Conservation (phyloP, 2,888 invertebrate genomes). For the Lepetodrilus schrolli region DNA sequence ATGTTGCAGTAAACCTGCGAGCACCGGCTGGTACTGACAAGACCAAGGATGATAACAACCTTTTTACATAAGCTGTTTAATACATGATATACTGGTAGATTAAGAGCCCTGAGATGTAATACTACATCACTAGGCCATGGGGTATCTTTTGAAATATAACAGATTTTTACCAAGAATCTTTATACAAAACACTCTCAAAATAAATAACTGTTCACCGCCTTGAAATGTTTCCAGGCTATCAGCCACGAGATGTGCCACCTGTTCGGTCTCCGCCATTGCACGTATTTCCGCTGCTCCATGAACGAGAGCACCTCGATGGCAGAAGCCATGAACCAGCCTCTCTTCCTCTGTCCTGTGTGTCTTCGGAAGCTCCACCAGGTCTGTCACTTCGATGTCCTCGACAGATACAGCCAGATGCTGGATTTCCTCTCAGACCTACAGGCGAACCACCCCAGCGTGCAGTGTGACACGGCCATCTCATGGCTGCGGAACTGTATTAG, state of each 20-base stretch:
- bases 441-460: slow-evolving; percentile 46
- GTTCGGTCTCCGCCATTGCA: slow-evolving; percentile 69
- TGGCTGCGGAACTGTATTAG: slow-evolving; percentile 53
- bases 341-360: slow-evolving; percentile 73
- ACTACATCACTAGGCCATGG: too few species aligned
- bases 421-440: slow-evolving; percentile 50
- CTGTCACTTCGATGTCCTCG: slow-evolving; percentile 61
- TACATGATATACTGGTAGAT: too few species aligned
- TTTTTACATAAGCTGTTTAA: too few species aligned
- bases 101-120: too few species aligned
- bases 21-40: too few species aligned
- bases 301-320: slow-evolving; percentile 69
- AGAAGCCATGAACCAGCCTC: slow-evolving; percentile 68
- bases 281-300: slow-evolving; percentile 71
- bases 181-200: too few species aligned
- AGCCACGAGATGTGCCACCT: slow-evolving; percentile 72
- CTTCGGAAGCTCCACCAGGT: slow-evolving; percentile 68
- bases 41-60: too few species aligned
- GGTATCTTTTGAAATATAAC: too few species aligned
- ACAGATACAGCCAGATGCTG: slow-evolving; percentile 55
- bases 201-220: too few species aligned
- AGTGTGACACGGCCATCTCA: slow-evolving; percentile 42
- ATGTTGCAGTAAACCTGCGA: too few species aligned
- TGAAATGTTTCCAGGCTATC: slow-evolving; percentile 63
- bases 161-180: too few species aligned